Percentiles rank a stretch among this genome's conserved stretches.
phyloP scores from a whole-genome alignment of 2,888 invertebrate species.

The Stenolophus ochropezus region DNA sequence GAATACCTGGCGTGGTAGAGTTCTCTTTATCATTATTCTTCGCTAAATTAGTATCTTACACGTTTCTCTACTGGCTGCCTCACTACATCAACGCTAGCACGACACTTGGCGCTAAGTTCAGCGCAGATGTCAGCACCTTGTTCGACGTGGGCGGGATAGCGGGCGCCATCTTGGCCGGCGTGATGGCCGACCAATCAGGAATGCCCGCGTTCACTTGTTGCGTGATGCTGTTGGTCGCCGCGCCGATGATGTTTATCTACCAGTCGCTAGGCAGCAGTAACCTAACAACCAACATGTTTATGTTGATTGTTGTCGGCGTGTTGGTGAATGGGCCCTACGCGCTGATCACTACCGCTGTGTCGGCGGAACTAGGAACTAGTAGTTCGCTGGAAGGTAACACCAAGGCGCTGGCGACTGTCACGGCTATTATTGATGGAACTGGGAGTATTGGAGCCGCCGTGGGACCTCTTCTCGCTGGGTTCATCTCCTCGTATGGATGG shows the following conservation, averaged over 20 bases:
- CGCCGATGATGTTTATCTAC: conserved; percentile 89
- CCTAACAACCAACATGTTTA: conserved; percentile 77
- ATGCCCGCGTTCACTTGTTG: conserved; percentile 93
- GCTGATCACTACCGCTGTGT: conserved; percentile 96
- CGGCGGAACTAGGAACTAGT: conserved; percentile 94
- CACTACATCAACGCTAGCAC: conserved; percentile 88
- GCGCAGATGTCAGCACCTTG: conserved; percentile 86
- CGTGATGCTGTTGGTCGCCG: conserved; percentile 85
- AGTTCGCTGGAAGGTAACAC: conserved; percentile 88
- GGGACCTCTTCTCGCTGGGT: conserved; percentile 92
- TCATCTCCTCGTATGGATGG: conserved; percentile 87
- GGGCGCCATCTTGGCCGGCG: conserved; percentile 92
- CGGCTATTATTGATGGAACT: conserved; percentile 97
- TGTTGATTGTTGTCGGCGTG: conserved; percentile 85
- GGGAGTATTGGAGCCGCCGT: conserved; percentile 86
- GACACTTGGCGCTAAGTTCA: conserved; percentile 79
- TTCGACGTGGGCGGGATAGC: conserved; percentile 94
- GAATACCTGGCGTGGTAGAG: conserved; percentile 94
- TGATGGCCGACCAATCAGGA: conserved; percentile 87
- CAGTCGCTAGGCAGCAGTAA: conserved; percentile 82
- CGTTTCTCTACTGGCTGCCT: conserved; percentile 97
- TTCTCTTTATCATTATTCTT: conserved; percentile 96
- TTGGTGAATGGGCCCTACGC: conserved; percentile 97
- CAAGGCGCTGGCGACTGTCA: conserved; percentile 96
- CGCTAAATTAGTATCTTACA: conserved; percentile 97